Evolutionary conservation across 2,888 invertebrate species (phyloP), one percentile per base, ranked within the genome.

Genomic region (Arrhopalites spinosus): DNA sequence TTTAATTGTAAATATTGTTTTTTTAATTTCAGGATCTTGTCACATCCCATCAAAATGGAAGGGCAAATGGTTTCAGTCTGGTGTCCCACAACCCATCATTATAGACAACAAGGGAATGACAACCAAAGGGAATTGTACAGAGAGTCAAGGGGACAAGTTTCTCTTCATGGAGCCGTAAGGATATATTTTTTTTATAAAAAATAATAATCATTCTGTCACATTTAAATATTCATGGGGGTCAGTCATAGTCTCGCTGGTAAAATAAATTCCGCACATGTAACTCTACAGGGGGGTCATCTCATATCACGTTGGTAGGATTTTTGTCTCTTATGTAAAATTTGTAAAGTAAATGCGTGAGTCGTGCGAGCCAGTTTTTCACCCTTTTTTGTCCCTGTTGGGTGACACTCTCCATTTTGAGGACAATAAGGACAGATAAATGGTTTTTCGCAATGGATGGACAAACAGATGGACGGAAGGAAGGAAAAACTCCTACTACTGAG

Each of bases 11-110:
- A 43, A 2, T 30, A 29, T 73, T 74, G 56, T 78, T 75, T 53
- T 50, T 74, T 30, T 20, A 61, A 25, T 80, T 79, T 13, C 79
- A 82, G 80, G 79, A 59, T 77, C 77, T 29, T 82, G 82, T 74
- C 47, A 59, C 0, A 75, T 82, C 13, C 80, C 81, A 0, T 79
- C 78, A 2, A 75, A 73, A 27, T 82, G 81, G 81, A 81, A 80
- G n/a, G 82, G 82, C 5, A 75, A 75, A 59, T 82, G 82, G 82
- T 82, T 82, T 70, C 80, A 81, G 71, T 80, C 80, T 45, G 82
- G 81, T 45, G 71, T 79, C 11, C 69, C 67, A 13, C 36, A 69
- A 0, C 75, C 74, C 2, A 77, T 82, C 56, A 5, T 77, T 1
- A 81, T 82, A 27, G 78, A 82, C 72, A 75, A 76, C 50, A 80